Conservation (phyloP, 2,797 vertebrate species). For the Babyrousa celebensis region DNA sequence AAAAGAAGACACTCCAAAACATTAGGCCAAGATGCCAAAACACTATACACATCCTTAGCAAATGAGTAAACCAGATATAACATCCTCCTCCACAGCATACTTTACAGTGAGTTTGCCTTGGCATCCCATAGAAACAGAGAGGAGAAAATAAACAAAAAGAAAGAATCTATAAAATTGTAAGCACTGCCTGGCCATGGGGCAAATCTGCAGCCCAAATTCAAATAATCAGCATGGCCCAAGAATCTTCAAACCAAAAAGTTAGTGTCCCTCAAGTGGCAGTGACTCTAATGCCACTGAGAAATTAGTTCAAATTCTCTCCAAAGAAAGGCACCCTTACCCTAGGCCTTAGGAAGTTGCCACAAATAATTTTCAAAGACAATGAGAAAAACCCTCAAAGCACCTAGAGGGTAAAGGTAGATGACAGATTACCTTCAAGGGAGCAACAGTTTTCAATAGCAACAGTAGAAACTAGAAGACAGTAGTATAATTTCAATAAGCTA, state of each 20-base stretch:
- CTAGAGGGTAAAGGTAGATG: not conserved
- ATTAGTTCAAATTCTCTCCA: not conserved
- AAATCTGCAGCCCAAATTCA: not conserved
- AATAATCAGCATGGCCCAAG: not conserved
- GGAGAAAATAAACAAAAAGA: not conserved
- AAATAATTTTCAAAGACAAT: slow-evolving; percentile 19
- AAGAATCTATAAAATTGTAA: not conserved
- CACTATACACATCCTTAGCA: not conserved
- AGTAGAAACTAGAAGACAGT: not conserved
- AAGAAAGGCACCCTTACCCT: not conserved
- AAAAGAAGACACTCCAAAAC: not conserved
- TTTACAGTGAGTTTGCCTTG: not conserved
- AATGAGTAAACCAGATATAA: not conserved
- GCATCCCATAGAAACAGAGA: not conserved
- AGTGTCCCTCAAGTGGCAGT: not conserved
- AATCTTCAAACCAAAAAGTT: not conserved
- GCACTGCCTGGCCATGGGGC: not conserved
- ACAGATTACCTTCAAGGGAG: slow-evolving; percentile 4
- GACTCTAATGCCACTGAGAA: not conserved
- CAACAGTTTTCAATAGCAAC: not conserved
- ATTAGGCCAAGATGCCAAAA: slow-evolving; percentile 17
- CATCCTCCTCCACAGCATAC: not conserved
- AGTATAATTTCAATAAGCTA: not conserved
- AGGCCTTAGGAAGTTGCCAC: not conserved
- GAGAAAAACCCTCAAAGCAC: slow-evolving; percentile 10